Conservation (phyloP, 2,113 vertebrate genomes). For the Monopterus albus region DNA sequence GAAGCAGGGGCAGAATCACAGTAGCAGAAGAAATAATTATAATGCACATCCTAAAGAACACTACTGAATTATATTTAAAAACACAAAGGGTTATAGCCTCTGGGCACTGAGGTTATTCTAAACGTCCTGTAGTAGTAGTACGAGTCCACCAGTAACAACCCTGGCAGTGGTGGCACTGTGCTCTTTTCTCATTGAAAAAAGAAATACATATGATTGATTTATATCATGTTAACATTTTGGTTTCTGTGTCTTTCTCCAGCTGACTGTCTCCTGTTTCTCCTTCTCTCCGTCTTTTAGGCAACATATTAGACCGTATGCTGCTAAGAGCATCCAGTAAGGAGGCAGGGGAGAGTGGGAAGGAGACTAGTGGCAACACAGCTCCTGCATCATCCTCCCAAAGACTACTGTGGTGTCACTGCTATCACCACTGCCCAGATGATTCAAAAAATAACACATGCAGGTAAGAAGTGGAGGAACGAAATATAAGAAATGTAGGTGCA, state of each 20-base stretch:
- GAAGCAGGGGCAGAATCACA: not conserved
- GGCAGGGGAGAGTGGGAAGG: slow-evolving; percentile 84
- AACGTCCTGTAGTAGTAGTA: too few species aligned
- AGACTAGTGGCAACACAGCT: slow-evolving; percentile 83
- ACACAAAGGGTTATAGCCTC: too few species aligned
- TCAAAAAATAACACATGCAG: slow-evolving; percentile 96
- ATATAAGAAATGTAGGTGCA: not conserved
- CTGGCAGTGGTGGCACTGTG: not conserved
- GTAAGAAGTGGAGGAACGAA: slow-evolving; percentile 36
- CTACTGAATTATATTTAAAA: not conserved
- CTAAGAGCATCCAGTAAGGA: slow-evolving; percentile 88
- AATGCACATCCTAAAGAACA: not conserved
- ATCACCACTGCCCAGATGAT: slow-evolving; percentile 94
- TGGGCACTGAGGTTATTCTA: too few species aligned
- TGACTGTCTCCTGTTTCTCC: slow-evolving; percentile 4
- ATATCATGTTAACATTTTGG: not conserved
- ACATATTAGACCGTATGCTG: slow-evolving; percentile 87
- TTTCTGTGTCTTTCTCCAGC: not conserved
- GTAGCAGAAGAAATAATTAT: not conserved
- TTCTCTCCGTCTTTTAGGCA: slow-evolving; percentile 73
- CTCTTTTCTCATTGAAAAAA: too few species aligned
- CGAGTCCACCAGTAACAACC: too few species aligned
- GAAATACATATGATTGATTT: slow-evolving; percentile 5
- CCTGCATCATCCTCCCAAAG: slow-evolving; percentile 85
- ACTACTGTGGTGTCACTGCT: slow-evolving; percentile 91